Conservation (phyloP, 2,113 vertebrate species). For the Calyptommatus sinebrachiatus region DNA sequence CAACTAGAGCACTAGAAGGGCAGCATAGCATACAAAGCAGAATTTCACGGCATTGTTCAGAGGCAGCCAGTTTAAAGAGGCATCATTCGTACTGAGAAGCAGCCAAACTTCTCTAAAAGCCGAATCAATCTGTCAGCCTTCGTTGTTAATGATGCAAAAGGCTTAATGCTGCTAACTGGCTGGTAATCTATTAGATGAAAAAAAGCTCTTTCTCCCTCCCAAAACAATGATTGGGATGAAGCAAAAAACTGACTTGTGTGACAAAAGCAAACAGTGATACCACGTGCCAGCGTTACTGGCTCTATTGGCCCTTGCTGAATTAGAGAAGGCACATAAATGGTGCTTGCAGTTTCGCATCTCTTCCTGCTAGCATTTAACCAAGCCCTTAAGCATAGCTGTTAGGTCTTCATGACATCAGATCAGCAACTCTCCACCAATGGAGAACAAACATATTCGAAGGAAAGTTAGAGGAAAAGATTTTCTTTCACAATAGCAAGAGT, state of each 20-base stretch:
- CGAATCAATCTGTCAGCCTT: background rate
- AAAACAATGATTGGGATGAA: background rate
- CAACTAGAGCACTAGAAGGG: constrained; percentile 23
- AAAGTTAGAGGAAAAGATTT: constrained; percentile 21
- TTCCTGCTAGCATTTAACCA: background rate
- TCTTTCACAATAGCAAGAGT: background rate
- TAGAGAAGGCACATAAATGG: background rate
- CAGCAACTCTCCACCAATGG: background rate
- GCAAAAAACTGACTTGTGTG: background rate
- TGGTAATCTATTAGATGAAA: background rate
- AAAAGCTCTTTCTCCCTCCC: background rate
- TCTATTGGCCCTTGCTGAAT: too few relatives aligned
- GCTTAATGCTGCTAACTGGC: background rate
- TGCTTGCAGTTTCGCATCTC: background rate
- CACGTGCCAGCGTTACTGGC: too few relatives aligned
- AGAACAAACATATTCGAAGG: constrained; percentile 3
- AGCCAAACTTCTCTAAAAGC: background rate
- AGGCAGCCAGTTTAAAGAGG: background rate
- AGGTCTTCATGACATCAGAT: constrained; percentile 27
- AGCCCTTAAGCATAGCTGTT: constrained; percentile 24
- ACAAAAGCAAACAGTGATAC: too few relatives aligned
- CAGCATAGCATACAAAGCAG: constrained; percentile 26
- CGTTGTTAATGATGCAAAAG: background rate
- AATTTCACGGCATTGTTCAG: background rate
- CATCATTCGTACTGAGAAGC: background rate